Percentiles rank a stretch among this genome's conserved stretches.
phyloP scores from a whole-genome alignment of 1,140 invertebrate genomes.

The Stegodyphus mimosarum region DNA sequence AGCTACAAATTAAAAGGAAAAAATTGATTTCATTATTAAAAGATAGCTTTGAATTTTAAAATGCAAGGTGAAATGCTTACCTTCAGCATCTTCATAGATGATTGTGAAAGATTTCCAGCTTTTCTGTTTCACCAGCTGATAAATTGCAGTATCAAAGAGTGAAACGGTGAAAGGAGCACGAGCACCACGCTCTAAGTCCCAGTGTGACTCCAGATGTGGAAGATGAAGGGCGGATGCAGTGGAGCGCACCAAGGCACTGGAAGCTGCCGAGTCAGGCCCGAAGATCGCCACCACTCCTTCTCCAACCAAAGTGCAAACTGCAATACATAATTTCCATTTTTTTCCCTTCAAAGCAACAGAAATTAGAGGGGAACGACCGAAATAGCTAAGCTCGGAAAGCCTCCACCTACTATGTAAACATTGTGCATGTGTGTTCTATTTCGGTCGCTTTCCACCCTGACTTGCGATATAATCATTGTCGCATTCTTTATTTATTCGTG shows the following conservation, averaged over 20 bases:
- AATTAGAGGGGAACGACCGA: neutral
- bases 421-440: constrained; percentile 24
- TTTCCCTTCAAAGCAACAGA: neutral
- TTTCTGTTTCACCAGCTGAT: constrained; percentile 87
- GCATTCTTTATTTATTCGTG: constrained; percentile 17
- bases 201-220: constrained; percentile 86
- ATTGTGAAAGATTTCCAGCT: constrained; percentile 94
- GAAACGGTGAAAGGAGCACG: constrained; percentile 91
- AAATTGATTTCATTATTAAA: too few relatives aligned
- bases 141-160: constrained; percentile 91
- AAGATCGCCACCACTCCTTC: constrained; percentile 92
- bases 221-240: constrained; percentile 96
- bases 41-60: too few relatives aligned
- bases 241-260: constrained; percentile 91
- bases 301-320: constrained; percentile 89
- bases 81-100: constrained; percentile 94
- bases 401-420: constrained; percentile 47
- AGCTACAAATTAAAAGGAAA: too few relatives aligned
- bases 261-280: constrained; percentile 88
- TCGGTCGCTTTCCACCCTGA: neutral
- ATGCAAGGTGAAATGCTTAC: constrained; percentile 66
- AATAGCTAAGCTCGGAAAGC: constrained; percentile 27
- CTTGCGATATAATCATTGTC: constrained; percentile 10
- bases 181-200: constrained; percentile 57
- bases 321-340: constrained; percentile 29